A percentile compares a stretch with the other conserved stretches of the same genome.
These are phyloP conservation scores for Thalassophryne amazonica DNA, from an alignment of 2,797 vertebrate species.

Conservation along the genomic window DNA sequence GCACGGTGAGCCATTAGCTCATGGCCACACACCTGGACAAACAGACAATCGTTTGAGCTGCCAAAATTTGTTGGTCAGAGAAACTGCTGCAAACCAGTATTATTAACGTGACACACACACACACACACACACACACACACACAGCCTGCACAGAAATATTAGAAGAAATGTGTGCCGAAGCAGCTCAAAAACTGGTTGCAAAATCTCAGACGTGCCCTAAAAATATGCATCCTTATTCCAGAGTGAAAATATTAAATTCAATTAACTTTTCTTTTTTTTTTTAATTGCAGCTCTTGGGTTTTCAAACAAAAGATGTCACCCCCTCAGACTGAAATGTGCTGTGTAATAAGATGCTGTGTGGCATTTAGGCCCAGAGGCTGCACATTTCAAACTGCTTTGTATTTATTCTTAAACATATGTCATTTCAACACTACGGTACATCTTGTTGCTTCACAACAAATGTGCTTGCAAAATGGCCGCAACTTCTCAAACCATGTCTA, in stretches of 20 bases:
- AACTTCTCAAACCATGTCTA: too few species aligned
- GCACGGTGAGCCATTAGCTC: slow-evolving; percentile 97
- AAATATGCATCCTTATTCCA: too few species aligned
- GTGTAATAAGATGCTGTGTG: too few species aligned
- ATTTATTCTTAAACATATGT: neutral
- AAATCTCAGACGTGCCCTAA: too few species aligned
- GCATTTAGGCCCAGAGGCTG: neutral
- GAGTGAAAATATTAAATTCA: too few species aligned
- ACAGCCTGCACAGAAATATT: too few species aligned
- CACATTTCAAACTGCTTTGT: neutral
- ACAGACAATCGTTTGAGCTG: neutral
- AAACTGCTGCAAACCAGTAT: neutral
- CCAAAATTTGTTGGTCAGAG: neutral
- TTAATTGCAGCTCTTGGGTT: too few species aligned
- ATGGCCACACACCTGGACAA: slow-evolving; percentile 90
- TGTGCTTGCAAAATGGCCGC: too few species aligned
- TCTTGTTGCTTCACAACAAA: neutral
- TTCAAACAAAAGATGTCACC: neutral
- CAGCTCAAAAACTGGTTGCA: too few species aligned
- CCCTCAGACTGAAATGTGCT: neutral
- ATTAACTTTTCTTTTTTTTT: neutral
- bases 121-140: neutral
- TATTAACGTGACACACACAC: neutral
- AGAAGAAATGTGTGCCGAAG: too few species aligned
- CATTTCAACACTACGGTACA: neutral